Percentiles rank a stretch among this genome's conserved stretches.
These are phyloP conservation scores for Ctenosaura bakeri DNA, from an alignment of 2,797 vertebrate species.

Conservation along the genomic window DNA sequence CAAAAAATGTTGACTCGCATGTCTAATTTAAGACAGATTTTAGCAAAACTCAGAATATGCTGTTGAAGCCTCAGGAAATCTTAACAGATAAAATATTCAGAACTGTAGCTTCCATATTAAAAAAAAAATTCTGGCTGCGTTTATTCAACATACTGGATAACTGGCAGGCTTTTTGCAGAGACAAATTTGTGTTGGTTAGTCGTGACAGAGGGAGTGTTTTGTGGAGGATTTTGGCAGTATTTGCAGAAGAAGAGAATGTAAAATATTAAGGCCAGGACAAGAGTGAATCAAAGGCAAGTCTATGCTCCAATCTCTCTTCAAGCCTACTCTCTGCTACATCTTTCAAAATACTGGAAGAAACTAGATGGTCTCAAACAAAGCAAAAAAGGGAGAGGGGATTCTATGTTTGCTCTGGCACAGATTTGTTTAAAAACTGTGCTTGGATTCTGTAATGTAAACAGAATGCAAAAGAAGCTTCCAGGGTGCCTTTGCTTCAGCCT, in stretches of 20 bases:
- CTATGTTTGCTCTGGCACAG: constrained; percentile 58
- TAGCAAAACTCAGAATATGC: constrained; percentile 48
- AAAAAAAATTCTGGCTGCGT: constrained; percentile 48
- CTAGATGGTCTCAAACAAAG: constrained; percentile 7
- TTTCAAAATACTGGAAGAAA: constrained; percentile 43
- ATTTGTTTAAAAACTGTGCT: constrained; percentile 3
- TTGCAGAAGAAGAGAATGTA: background rate
- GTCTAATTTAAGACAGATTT: background rate
- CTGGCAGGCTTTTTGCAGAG: constrained; percentile 53
- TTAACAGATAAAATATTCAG: constrained; percentile 65
- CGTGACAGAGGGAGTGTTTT: constrained; percentile 52
- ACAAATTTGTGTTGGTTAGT: constrained; percentile 53
- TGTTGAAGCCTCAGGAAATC: constrained; percentile 46
- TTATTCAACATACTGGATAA: constrained; percentile 54
- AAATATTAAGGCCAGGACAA: background rate
- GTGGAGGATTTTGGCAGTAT: constrained; percentile 61
- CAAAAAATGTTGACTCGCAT: too few relatives aligned
- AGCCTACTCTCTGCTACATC: constrained; percentile 13
- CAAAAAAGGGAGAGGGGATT: constrained; percentile 47
- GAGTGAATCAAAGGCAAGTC: constrained; percentile 41
- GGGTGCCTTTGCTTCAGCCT: background rate
- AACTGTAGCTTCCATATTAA: constrained; percentile 53
- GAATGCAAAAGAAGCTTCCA: background rate
- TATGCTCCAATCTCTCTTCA: constrained; percentile 49
- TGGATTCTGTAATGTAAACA: background rate